Evolutionary conservation across 2,797 vertebrate species (phyloP), one percentile per base, ranked within the genome.

Genomic region (Bovichtus diacanthus): DNA sequence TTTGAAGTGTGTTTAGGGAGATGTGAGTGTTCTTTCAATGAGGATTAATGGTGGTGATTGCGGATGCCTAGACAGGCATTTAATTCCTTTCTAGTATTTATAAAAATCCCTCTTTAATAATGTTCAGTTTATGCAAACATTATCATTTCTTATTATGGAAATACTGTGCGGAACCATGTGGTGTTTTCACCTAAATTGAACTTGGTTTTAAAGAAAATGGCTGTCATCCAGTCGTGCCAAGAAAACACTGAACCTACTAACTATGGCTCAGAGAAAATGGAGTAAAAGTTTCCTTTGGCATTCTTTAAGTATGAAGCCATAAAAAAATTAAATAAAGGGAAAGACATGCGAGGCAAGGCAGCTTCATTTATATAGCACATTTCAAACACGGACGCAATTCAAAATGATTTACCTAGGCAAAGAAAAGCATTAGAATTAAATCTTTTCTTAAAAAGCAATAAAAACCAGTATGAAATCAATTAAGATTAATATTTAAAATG

Each of bases 71-170:
- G 39, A 53, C 47, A 47, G 11, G 13, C 3, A 0, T 75, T 63
- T 74, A 1, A 50, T 66, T 56, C 47, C 50, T 36, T 63, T 44
- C 15, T 27, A 5, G 19, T 61, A 11, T 47, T 55, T 21, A 25
- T 55, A 3, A 77, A 34, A 78, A 50, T 74, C 61, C 41, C 43
- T 62, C 5, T 54, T 64, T 51, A 62, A 74, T 61, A 29, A 21
- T 65, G 29, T 66, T 39, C 11, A 58, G 47, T 60, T 61, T 43
- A 55, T 60, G 49, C 21, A 1, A 50, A 55, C 49, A 44, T 70
- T 18, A 66, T 58, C 43, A 43, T 43, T 15, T 60, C n/a, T 41
- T 27, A 25, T 31, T 49, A 31, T 29, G 23, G 34, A 55, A 51
- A 71, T 38, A 43, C 34, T 25, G 13, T 13, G 25, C 2, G 2